Evolutionary conservation across 2,113 vertebrate genomes (phyloP).

Genomic region (Macroglossus sobrinus): DNA sequence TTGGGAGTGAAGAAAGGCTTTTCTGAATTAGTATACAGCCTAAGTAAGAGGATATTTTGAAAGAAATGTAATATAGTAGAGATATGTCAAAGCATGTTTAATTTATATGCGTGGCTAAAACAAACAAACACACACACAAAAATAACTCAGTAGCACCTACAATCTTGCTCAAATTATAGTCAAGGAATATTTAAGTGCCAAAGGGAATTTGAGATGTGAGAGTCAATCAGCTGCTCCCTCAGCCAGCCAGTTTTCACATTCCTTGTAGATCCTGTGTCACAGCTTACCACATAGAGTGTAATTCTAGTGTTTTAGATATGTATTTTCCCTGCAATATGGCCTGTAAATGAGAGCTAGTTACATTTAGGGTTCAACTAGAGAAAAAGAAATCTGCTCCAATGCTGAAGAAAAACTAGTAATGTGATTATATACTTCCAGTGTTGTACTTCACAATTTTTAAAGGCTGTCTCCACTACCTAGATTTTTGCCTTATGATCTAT

Average conservation of each 20-base stretch:
- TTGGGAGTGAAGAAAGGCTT: background rate
- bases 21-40: background rate
- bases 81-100: background rate
- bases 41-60: background rate
- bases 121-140: background rate
- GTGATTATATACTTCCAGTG: fast-evolving
- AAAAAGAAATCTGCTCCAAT: too few species aligned
- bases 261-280: background rate
- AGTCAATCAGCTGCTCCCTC: background rate
- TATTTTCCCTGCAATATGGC: background rate
- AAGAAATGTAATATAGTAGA: background rate
- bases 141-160: background rate
- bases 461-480: background rate
- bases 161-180: background rate
- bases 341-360: background rate
- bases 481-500: background rate
- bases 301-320: background rate
- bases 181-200: background rate
- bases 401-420: background rate
- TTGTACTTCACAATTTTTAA: background rate
- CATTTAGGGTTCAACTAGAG: background rate
- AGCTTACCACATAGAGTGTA: background rate
- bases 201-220: background rate
- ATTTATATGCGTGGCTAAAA: background rate
- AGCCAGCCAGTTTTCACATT: background rate